Evolutionary conservation across 2,797 vertebrate genomes (phyloP).

Genomic region (Tamandua tetradactyla): DNA sequence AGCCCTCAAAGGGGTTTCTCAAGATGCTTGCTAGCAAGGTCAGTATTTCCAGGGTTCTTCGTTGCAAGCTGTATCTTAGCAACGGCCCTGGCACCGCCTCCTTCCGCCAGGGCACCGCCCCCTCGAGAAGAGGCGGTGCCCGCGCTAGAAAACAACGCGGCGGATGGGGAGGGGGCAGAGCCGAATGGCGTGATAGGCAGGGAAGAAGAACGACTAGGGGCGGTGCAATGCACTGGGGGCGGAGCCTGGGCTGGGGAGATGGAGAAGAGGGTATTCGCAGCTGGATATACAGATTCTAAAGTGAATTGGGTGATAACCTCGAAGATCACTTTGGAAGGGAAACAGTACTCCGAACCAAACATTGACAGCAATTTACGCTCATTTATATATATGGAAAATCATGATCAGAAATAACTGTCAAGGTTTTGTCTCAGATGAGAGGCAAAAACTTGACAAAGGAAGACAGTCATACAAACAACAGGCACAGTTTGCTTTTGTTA

Average conservation of each 20-base stretch:
- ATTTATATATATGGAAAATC: background rate
- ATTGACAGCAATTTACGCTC: background rate
- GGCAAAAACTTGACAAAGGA: background rate
- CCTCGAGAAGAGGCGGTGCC: background rate
- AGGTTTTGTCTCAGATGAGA: background rate
- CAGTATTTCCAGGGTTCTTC: accelerated
- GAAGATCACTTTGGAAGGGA: background rate
- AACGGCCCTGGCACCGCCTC: background rate
- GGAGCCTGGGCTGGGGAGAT: background rate
- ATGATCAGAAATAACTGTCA: background rate
- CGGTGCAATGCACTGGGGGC: background rate
- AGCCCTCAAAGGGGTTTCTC: background rate
- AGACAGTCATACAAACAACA: background rate
- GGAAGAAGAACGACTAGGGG: background rate
- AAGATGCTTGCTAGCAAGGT: accelerated
- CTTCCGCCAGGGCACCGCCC: background rate
- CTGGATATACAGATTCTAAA: background rate
- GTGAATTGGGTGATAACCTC: background rate
- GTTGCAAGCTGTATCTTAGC: slow-evolving; percentile 52
- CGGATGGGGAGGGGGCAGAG: accelerated
- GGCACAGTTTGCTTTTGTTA: background rate
- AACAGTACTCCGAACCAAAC: background rate
- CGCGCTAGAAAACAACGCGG: accelerated
- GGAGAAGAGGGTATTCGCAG: too few relatives aligned
- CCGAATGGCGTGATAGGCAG: background rate